Evolutionary conservation across 2,888 invertebrate species (phyloP).

Genomic region (Metalampra italica): DNA sequence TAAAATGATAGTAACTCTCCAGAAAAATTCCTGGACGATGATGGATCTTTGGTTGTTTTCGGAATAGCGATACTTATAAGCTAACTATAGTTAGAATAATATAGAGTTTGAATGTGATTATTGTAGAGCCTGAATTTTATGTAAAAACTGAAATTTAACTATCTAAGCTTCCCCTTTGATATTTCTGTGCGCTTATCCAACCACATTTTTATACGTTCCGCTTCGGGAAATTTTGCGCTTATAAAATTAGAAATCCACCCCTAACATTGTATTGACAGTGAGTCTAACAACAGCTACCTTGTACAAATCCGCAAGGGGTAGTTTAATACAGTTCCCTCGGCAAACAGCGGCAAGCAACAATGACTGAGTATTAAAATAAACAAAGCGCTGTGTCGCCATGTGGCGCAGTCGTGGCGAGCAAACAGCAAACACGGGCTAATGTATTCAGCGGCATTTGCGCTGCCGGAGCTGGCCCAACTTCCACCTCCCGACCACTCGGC

Average conservation of each 20-base stretch:
- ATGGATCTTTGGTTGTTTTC: too few relatives aligned
- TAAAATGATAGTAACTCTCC: too few relatives aligned
- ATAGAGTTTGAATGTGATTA: too few relatives aligned
- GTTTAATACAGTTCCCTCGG: conserved; percentile 59
- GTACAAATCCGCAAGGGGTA: conserved; percentile 58
- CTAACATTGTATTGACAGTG: conserved; percentile 1
- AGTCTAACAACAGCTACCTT: conserved; percentile 27
- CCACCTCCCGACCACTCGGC: neutral
- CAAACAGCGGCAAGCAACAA: conserved; percentile 67
- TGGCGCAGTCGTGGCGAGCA: conserved; percentile 57
- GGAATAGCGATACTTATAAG: too few relatives aligned
- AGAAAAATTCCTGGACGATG: too few relatives aligned
- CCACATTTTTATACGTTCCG: too few relatives aligned
- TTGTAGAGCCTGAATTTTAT: too few relatives aligned
- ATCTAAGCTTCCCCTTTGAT: neutral
- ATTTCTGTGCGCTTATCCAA: too few relatives aligned
- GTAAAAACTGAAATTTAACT: too few relatives aligned
- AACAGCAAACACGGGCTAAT: conserved; percentile 65
- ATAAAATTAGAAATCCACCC: neutral
- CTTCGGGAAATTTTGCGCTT: neutral
- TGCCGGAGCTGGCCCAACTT: conserved; percentile 18
- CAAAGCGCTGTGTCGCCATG: conserved; percentile 63
- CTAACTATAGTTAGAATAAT: too few relatives aligned
- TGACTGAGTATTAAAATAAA: conserved; percentile 77
- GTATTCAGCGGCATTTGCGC: conserved; percentile 51